Base-by-base conservation (phyloP, 2,113 vertebrate species). In the Taurulus bubalis region DNA sequence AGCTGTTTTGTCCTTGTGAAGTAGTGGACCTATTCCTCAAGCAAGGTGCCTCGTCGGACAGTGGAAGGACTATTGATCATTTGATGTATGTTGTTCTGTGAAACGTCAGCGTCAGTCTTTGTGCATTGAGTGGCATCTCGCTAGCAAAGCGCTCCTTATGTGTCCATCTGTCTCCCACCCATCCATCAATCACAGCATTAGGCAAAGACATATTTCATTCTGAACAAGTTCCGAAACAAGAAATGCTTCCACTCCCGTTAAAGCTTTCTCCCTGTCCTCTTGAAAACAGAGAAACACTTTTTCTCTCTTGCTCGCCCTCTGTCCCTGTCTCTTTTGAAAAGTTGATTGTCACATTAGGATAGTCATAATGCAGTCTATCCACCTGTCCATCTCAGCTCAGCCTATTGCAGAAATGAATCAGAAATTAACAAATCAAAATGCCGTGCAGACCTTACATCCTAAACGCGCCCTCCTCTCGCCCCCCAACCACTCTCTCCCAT, bases 151-250 rank as follows among this genome's bases (percentile, higher is more conserved):
- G 77, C 79, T 79, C 67, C 77, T 90, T 75, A 77, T 71, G 85
- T 84, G 79, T 91, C 87, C 72, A 77, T 91, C 82, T 66, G 76
- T 84, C 85, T 65, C 30, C 8, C 47, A 12, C 65, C 90, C 65
- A 72, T 90, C 91, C 84, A 82, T 92, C 91, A 90, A 83, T 91
- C 92, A 82, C 80, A 5, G 68, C 83, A 88, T 93, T 85, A 90
- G 85, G 82, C 72, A 82, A 85, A 79, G 86, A 85, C 82, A 74
- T 85, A 84, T 84, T 87, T 93, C 88, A 89, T 85, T 88, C 83
- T 7, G 38, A 85, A 87, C 81, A 69, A 85, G 86, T 76, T 75
- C 82, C 26, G 5, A 90, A 90, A 86, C 79, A 77, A 83, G 75
- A 84, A 85, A 77, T n/a, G 72, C 75, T 55, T 72, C 85, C 53